phyloP scores from a whole-genome alignment of 2,888 invertebrate species.

The Phytoseiulus persimilis region DNA sequence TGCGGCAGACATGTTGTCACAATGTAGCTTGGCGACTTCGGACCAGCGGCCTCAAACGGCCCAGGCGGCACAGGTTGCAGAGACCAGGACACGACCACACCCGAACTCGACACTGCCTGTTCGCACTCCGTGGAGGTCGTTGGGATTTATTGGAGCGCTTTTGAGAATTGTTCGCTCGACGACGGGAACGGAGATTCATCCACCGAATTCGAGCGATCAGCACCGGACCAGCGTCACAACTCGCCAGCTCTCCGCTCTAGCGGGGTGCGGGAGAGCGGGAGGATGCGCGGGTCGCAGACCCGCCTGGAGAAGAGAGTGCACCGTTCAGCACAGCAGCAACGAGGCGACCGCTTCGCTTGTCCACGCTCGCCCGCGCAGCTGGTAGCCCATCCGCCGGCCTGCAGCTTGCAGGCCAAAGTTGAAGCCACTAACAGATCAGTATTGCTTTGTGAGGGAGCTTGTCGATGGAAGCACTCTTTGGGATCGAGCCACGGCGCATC shows the following conservation, averaged over 20 bases:
- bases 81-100: background rate
- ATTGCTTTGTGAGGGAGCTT: too few relatives aligned
- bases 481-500: too few relatives aligned
- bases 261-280: slow-evolving; percentile 5
- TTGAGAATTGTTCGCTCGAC: background rate
- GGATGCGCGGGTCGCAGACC: background rate
- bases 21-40: background rate
- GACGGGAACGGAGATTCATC: background rate
- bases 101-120: too few relatives aligned
- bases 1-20: slow-evolving; percentile 5
- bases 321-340: background rate
- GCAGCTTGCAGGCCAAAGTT: too few relatives aligned
- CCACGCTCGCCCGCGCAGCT: background rate
- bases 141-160: background rate
- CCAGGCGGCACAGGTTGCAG: background rate
- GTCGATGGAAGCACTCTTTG: too few relatives aligned
- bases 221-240: background rate
- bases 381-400: too few relatives aligned
- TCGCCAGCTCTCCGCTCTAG: background rate
- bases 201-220: background rate
- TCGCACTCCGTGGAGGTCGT: background rate
- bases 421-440: too few relatives aligned
- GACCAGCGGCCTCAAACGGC: background rate
- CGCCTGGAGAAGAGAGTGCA: background rate
- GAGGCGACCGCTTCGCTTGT: background rate